phyloP scores from a whole-genome alignment of 2,888 invertebrate genomes.

The Monopis laevigella region DNA sequence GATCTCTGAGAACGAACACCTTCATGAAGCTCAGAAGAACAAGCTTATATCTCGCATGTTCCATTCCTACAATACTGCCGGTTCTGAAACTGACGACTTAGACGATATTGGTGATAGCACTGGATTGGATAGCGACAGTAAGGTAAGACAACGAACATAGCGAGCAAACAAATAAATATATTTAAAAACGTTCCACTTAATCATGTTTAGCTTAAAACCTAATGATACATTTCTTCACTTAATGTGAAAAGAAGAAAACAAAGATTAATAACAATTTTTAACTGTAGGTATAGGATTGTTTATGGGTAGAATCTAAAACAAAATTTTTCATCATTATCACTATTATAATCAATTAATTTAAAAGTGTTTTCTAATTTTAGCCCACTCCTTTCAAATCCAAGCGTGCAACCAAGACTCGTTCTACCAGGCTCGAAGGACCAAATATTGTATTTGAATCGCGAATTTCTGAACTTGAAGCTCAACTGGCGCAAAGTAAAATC shows the following conservation, averaged over 20 bases:
- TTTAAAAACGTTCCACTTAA: no score
- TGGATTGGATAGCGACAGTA: constrained; percentile 54
- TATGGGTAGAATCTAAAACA: no score
- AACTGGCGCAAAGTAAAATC: constrained; percentile 79
- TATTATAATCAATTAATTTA: neutral
- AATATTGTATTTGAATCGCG: constrained; percentile 85
- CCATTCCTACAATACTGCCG: constrained; percentile 55
- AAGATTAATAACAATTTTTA: no score
- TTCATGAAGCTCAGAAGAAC: constrained; percentile 81
- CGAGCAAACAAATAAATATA: no score
- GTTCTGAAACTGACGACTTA: constrained; percentile 54
- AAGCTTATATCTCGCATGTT: constrained; percentile 72
- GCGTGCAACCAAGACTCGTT: constrained; percentile 37
- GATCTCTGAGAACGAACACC: constrained; percentile 82
- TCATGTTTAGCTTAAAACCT: no score
- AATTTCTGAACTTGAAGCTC: constrained; percentile 86
- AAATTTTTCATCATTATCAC: no score
- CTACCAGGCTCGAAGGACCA: constrained; percentile 72
- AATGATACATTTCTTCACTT: no score
- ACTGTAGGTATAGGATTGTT: no score
- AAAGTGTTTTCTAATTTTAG: constrained; percentile 23
- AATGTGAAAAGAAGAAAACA: neutral
- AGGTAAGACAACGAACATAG: constrained; percentile 40
- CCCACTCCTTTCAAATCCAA: constrained; percentile 37
- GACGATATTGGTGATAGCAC: constrained; percentile 57